Evolutionary conservation across 2,797 vertebrate genomes (phyloP).

Genomic region (Muscicapa striata): DNA sequence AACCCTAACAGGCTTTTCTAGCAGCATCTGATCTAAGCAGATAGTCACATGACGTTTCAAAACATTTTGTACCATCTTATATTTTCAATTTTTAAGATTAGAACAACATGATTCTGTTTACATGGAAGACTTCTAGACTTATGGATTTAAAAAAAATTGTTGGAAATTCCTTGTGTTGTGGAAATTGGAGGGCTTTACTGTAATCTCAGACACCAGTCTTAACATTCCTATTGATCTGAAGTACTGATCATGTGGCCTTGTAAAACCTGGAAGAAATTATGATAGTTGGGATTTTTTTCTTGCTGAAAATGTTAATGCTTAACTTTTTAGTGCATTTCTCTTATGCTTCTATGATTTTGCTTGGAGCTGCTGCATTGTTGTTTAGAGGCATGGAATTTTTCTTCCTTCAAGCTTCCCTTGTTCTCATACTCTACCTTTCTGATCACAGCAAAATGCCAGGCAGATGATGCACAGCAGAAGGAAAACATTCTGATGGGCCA

Average conservation of each 20-base stretch:
- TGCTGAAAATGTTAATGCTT: background rate
- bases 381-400: background rate
- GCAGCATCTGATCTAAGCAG: background rate
- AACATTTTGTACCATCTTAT: background rate
- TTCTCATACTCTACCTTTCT: background rate
- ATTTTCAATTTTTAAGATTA: background rate
- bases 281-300: background rate
- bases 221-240: background rate
- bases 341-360: background rate
- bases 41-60: background rate
- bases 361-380: background rate
- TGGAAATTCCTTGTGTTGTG: background rate
- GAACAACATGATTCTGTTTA: accelerated
- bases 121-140: background rate
- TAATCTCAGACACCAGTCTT: background rate
- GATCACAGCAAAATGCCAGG: background rate
- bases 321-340: background rate
- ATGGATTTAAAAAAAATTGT: background rate
- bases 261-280: background rate
- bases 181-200: background rate
- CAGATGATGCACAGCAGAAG: background rate
- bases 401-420: background rate
- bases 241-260: background rate
- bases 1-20: background rate
- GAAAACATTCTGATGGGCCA: background rate